Conservation (phyloP, 2,113 vertebrate species). For the Orycteropus afer region DNA sequence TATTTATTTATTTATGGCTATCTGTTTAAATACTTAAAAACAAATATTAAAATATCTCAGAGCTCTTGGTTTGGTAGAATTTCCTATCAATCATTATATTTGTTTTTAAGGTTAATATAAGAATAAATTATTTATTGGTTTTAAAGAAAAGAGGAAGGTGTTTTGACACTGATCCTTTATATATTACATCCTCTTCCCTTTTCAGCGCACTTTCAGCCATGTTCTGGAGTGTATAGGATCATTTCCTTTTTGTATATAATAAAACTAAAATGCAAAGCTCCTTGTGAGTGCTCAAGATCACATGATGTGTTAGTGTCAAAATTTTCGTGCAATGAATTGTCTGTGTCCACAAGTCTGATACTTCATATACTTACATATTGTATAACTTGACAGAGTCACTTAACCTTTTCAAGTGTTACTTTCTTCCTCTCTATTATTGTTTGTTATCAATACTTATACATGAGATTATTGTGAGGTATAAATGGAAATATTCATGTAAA, state of each 20-base stretch:
- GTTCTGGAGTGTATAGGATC: background rate
- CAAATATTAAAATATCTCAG: background rate
- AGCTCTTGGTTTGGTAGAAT: background rate
- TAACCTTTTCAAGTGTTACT: background rate
- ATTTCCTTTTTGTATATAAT: background rate
- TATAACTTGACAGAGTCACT: background rate
- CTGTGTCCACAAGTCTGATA: background rate
- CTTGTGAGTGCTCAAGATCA: background rate
- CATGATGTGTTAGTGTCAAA: background rate
- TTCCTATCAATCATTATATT: background rate
- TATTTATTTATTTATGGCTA: no score
- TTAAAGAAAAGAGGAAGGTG: background rate
- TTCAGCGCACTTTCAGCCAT: background rate
- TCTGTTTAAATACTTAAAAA: background rate
- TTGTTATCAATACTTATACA: background rate
- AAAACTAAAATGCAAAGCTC: background rate
- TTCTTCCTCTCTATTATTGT: background rate
- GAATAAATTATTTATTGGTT: background rate
- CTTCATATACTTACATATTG: background rate
- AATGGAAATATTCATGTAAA: background rate
- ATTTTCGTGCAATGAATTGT: background rate
- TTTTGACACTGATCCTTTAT: background rate
- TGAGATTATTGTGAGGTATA: background rate
- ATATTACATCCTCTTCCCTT: background rate
- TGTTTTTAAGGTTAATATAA: background rate